phyloP scores from a whole-genome alignment of 2,797 vertebrate species.

The Semaprochilodus insignis region DNA sequence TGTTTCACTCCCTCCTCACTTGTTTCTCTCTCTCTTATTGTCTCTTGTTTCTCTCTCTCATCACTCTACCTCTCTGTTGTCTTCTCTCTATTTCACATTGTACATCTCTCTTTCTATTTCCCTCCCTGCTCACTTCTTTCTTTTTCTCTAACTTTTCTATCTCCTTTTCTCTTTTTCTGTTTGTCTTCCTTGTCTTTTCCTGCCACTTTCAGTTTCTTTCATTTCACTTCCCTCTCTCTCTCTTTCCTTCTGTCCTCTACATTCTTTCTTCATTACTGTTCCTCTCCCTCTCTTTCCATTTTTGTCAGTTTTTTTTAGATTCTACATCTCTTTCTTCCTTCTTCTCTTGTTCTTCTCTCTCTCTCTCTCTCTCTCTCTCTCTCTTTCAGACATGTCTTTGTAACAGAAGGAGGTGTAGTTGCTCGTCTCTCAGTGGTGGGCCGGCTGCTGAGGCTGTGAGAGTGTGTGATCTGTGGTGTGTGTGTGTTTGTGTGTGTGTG shows the following conservation, averaged over 20 bases:
- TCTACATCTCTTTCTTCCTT: conserved; percentile 27
- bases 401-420: conserved; percentile 39
- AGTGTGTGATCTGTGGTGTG: conserved; percentile 28
- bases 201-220: not conserved
- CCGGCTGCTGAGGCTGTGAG: conserved; percentile 33
- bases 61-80: not conserved
- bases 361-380: conserved; percentile 30
- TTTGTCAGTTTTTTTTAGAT: not conserved
- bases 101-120: conserved; percentile 24
- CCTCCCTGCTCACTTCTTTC: not conserved
- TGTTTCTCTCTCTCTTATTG: conserved; percentile 2
- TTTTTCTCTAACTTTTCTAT: conserved; percentile 8
- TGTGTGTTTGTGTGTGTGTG: conserved; percentile 8
- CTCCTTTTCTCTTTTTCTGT: not conserved
- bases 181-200: no score
- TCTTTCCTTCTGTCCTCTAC: conserved; percentile 8
- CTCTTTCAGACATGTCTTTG: conserved; percentile 44
- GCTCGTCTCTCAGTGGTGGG: conserved; percentile 41
- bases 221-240: not conserved
- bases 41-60: not conserved
- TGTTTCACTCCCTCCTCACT: not conserved
- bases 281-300: conserved; percentile 1
- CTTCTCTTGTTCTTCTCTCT: conserved; percentile 22
- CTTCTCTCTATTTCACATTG: not conserved
- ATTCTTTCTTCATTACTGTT: not conserved